Conservation (phyloP, 2,888 invertebrate genomes). For the Drosophila ustulata region DNA sequence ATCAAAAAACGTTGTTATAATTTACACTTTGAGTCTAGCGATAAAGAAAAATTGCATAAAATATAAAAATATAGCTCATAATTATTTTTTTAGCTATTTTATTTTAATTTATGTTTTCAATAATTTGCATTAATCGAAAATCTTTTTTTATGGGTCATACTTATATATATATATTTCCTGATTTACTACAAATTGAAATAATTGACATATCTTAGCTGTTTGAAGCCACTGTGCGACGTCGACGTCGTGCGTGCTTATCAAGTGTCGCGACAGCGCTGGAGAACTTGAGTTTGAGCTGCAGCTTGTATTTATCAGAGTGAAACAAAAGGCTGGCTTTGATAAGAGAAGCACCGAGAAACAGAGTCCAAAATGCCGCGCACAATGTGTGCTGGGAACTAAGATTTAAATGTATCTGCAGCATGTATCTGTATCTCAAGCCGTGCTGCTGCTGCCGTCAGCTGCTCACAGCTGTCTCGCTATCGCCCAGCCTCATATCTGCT, state of each 20-base stretch:
- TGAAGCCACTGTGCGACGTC: slow-evolving; percentile 1
- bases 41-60: too few relatives aligned
- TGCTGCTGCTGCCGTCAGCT: slow-evolving; percentile 18
- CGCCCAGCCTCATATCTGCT: not conserved
- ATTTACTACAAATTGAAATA: too few relatives aligned
- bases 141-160: too few relatives aligned
- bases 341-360: slow-evolving; percentile 22
- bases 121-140: too few relatives aligned
- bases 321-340: slow-evolving; percentile 47
- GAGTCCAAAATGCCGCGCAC: not conserved
- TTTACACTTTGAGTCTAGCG: too few relatives aligned
- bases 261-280: not conserved
- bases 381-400: not conserved
- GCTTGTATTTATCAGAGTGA: slow-evolving; percentile 46
- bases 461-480: slow-evolving; percentile 21
- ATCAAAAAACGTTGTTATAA: too few relatives aligned
- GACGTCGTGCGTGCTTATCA: slow-evolving; percentile 53
- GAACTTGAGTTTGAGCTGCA: slow-evolving; percentile 13
- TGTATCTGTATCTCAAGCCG: slow-evolving; percentile 11
- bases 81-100: too few relatives aligned
- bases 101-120: too few relatives aligned
- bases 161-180: too few relatives aligned
- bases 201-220: too few relatives aligned
- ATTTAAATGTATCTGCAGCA: slow-evolving; percentile 9
- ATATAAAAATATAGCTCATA: too few relatives aligned